Conservation (phyloP, 2,113 vertebrate genomes). For the Carollia perspicillata region DNA sequence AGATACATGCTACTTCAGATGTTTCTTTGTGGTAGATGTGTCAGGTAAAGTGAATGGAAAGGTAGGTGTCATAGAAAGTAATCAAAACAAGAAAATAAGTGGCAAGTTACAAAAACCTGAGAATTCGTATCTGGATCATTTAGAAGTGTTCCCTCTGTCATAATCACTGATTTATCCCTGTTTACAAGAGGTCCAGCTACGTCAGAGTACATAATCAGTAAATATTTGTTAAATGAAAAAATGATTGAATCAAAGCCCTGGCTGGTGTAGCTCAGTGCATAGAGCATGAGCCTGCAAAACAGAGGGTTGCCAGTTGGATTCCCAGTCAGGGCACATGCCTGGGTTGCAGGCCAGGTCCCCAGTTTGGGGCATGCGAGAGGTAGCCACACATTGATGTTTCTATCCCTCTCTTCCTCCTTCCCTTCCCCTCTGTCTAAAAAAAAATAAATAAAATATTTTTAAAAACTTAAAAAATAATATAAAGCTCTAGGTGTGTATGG, state of each 20-base stretch:
- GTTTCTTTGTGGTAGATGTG: neutral
- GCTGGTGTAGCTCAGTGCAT: no score
- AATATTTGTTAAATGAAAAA: conserved; percentile 22
- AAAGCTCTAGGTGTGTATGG: neutral
- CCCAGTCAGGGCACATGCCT: no score
- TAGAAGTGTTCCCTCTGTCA: neutral
- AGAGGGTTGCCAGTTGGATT: no score
- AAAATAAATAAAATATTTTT: no score
- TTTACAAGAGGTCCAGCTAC: neutral
- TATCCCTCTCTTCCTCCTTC: no score
- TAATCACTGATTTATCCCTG: neutral
- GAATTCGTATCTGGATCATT: neutral
- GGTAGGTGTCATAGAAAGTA: neutral
- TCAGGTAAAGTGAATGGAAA: neutral
- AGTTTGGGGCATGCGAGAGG: no score
- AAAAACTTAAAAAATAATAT: neutral
- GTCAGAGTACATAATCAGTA: conserved; percentile 15
- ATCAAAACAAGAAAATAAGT: neutral
- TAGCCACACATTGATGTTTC: no score
- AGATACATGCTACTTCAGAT: neutral
- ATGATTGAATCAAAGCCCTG: neutral
- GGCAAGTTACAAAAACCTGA: neutral
- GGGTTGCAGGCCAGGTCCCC: no score
- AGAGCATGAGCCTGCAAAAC: no score
- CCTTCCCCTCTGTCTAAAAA: no score